Conservation (phyloP, 2,888 invertebrate genomes). For the Agrochola macilenta region DNA sequence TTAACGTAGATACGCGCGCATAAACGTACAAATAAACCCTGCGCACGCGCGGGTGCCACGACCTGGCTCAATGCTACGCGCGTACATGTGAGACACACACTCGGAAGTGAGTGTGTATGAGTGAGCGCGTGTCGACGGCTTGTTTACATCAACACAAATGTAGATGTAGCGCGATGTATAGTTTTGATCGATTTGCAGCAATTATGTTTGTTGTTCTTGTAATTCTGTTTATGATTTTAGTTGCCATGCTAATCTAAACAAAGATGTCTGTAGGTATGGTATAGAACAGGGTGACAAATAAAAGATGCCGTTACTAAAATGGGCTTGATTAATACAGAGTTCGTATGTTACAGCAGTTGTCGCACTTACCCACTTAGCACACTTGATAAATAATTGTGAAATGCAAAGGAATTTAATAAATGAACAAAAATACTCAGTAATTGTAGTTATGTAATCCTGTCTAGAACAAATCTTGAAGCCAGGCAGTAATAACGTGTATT, state of each 20-base stretch:
- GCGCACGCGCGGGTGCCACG: slow-evolving; percentile 88
- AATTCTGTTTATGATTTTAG: not conserved
- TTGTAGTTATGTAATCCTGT: not conserved
- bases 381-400: not conserved
- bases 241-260: not conserved
- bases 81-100: slow-evolving; percentile 66
- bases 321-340: not conserved
- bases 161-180: slow-evolving; percentile 64
- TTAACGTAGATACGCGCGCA: slow-evolving; percentile 67
- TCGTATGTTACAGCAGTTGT: not conserved
- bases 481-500: not conserved
- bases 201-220: not conserved
- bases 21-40: slow-evolving; percentile 73
- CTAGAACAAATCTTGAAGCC: not conserved
- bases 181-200: slow-evolving; percentile 74
- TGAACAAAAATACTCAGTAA: not conserved
- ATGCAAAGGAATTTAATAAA: not conserved
- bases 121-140: slow-evolving; percentile 72
- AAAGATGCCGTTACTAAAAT: not conserved
- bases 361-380: not conserved
- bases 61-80: slow-evolving; percentile 88
- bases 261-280: not conserved
- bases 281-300: not conserved
- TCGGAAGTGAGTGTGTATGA: slow-evolving; percentile 52
- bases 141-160: slow-evolving; percentile 86